phyloP scores from a whole-genome alignment of 2,888 invertebrate species.

The Troides oblongomaculatus region DNA sequence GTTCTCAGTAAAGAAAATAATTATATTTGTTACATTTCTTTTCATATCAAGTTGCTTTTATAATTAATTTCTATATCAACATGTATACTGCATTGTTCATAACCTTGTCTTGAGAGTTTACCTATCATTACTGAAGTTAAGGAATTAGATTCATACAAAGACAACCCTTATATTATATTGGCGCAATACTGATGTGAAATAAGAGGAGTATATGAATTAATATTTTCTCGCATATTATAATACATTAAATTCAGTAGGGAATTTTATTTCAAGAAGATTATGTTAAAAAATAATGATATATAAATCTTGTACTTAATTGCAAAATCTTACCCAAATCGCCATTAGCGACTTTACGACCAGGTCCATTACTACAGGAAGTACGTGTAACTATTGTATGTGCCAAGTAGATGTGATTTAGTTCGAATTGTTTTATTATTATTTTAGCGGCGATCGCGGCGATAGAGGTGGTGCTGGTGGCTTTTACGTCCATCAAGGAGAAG shows the following conservation, averaged over 20 bases:
- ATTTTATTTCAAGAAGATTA: neutral
- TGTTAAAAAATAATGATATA: neutral
- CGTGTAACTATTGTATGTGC: no score
- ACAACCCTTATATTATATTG: no score
- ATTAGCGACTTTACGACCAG: no score
- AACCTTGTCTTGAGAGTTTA: no score
- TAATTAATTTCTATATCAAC: no score
- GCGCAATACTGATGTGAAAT: neutral
- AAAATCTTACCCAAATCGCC: no score
- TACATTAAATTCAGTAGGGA: neutral
- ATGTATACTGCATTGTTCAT: no score
- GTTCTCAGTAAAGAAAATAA: neutral
- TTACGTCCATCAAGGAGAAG: conserved; percentile 34
- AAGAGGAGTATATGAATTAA: neutral
- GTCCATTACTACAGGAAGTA: no score
- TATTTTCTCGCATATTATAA: neutral
- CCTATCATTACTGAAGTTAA: no score
- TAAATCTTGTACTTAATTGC: no score
- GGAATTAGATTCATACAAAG: no score
- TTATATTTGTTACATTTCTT: neutral
- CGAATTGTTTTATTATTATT: conserved; percentile 11
- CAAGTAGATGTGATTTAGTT: no score
- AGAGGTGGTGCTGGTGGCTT: conserved; percentile 61
- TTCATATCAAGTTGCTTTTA: neutral
- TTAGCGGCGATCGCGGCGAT: conserved; percentile 65